phyloP scores from a whole-genome alignment of 1,140 invertebrate species.

The Anastrepha obliqua region DNA sequence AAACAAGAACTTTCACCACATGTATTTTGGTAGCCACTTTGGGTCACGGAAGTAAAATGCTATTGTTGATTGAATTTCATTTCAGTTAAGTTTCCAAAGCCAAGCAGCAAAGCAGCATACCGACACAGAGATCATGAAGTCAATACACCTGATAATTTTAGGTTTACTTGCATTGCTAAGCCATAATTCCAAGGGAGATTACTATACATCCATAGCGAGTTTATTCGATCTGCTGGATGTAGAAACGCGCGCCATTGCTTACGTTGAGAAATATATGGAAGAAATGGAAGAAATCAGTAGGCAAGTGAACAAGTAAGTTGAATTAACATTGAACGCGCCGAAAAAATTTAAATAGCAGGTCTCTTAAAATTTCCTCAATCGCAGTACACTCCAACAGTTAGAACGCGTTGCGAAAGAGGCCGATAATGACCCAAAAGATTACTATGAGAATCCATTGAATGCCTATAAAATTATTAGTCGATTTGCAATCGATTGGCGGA shows the following conservation, averaged over 20 bases:
- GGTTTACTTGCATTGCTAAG: background rate
- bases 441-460: conserved; percentile 66
- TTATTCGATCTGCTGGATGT: conserved; percentile 17
- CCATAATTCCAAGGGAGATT: conserved; percentile 15
- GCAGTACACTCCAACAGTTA: conserved; percentile 16
- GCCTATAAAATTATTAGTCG: conserved; percentile 85
- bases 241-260: background rate
- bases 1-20: background rate
- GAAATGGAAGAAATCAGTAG: conserved; percentile 2
- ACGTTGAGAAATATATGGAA: conserved; percentile 25
- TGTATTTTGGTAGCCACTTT: background rate
- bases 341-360: background rate
- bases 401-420: background rate
- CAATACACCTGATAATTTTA: background rate
- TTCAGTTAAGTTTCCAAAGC: background rate
- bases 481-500: conserved; percentile 90
- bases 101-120: background rate
- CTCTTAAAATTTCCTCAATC: background rate
- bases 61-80: background rate
- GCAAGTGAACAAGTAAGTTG: conserved; percentile 41
- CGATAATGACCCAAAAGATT: conserved; percentile 14
- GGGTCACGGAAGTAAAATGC: background rate
- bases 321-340: background rate
- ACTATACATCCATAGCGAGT: conserved; percentile 48
- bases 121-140: background rate